phyloP scores from a whole-genome alignment of 53 echinoderm and acorn worm genomes.

The Crossaster papposus region DNA sequence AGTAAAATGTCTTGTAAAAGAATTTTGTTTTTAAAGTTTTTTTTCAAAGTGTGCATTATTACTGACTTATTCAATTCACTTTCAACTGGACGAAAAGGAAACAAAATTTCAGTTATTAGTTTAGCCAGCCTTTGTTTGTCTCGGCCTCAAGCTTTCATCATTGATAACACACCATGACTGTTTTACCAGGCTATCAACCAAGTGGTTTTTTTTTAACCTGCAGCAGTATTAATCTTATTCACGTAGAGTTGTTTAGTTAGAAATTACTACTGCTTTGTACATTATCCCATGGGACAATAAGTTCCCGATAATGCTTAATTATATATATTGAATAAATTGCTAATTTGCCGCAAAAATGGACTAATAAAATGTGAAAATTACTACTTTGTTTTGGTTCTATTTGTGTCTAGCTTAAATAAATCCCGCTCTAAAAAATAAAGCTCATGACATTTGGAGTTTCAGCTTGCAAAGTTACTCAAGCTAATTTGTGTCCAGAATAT shows the following conservation, averaged over 20 bases:
- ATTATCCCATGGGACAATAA: slow-evolving; percentile 1
- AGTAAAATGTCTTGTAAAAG: too few relatives aligned
- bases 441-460: too few relatives aligned
- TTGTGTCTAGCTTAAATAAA: neutral
- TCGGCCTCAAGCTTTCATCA: neutral
- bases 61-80: too few relatives aligned
- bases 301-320: slow-evolving; percentile 7
- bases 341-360: slow-evolving; percentile 52
- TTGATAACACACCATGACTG: neutral
- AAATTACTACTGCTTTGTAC: slow-evolving; percentile 17
- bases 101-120: too few relatives aligned
- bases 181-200: neutral
- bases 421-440: too few relatives aligned
- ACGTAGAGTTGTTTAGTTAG: slow-evolving; percentile 5
- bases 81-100: too few relatives aligned
- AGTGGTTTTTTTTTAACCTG: slow-evolving; percentile 7
- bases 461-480: too few relatives aligned
- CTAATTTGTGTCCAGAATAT: too few relatives aligned
- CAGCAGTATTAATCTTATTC: too few relatives aligned
- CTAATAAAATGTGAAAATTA: neutral
- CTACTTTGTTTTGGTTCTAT: neutral
- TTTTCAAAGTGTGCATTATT: too few relatives aligned
- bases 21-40: too few relatives aligned
- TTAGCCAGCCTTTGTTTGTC: neutral
- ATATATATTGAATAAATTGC: slow-evolving; percentile 64